These are phyloP conservation scores for Trichopoda pennipes DNA, from an alignment of 2,888 invertebrate species.

Conservation along the genomic window DNA sequence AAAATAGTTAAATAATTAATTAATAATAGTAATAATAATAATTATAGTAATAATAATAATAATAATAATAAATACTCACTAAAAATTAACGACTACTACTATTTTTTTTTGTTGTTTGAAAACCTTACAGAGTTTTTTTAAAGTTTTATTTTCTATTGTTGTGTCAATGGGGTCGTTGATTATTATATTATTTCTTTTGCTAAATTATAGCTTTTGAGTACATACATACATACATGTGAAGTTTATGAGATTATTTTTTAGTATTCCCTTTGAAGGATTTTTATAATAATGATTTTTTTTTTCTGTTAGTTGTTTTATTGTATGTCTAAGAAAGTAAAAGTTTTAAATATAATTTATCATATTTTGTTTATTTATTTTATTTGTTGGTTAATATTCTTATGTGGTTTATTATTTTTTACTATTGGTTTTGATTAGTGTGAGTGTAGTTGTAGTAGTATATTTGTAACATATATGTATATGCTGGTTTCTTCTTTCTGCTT, in stretches of 20 bases:
- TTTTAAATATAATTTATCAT: constrained; percentile 48
- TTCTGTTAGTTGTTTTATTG: constrained; percentile 38
- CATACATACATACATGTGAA: constrained; percentile 67
- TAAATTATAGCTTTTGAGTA: constrained; percentile 62
- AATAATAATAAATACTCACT: constrained; percentile 50
- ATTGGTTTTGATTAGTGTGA: constrained; percentile 54
- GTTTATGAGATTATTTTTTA: constrained; percentile 31
- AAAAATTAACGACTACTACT: constrained; percentile 58
- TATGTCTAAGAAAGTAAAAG: constrained; percentile 53
- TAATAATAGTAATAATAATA: constrained; percentile 45
- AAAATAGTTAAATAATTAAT: constrained; percentile 37
- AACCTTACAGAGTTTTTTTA: constrained; percentile 16
- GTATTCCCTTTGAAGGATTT: constrained; percentile 31
- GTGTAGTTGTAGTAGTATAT: constrained; percentile 48
- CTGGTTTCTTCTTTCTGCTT: neutral
- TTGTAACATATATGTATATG: constrained; percentile 38
- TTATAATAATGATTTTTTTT: constrained; percentile 29
- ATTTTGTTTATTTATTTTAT: constrained; percentile 59
- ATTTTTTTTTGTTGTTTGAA: constrained; percentile 40
- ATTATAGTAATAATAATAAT: too few relatives aligned
- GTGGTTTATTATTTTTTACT: constrained; percentile 59
- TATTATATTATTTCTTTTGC: neutral
- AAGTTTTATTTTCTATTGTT: constrained; percentile 52
- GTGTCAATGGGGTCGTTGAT: constrained; percentile 9
- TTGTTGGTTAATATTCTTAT: constrained; percentile 51